Evolutionary conservation across 2,888 invertebrate genomes (phyloP).

Genomic region (Cephalotes varians): DNA sequence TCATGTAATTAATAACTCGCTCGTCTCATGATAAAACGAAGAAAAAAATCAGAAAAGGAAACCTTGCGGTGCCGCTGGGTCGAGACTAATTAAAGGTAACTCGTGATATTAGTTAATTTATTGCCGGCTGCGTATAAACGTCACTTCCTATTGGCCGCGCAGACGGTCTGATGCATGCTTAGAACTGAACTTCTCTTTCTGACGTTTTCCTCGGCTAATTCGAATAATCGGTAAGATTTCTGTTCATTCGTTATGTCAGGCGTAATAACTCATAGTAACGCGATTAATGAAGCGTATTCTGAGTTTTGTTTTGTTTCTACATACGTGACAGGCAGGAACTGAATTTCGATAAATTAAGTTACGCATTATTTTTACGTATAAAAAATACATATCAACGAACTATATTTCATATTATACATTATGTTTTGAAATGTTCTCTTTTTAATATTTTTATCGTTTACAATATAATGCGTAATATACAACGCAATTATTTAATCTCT

Average conservation of each 20-base stretch:
- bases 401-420: background rate
- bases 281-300: constrained; percentile 73
- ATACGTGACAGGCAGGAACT: background rate
- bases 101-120: constrained; percentile 71
- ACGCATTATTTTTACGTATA: constrained; percentile 17
- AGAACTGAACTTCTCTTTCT: constrained; percentile 57
- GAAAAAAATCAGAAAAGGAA: constrained; percentile 52
- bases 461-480: background rate
- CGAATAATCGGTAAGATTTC: constrained; percentile 64
- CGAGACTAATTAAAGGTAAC: constrained; percentile 71
- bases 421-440: background rate
- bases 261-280: constrained; percentile 70
- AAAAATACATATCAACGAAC: background rate
- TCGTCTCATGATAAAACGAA: constrained; percentile 41
- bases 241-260: constrained; percentile 65
- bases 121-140: constrained; percentile 66
- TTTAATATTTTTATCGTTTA: background rate
- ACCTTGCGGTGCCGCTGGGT: constrained; percentile 53
- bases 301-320: constrained; percentile 60
- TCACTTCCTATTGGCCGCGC: constrained; percentile 57
- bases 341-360: constrained; percentile 31
- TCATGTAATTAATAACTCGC: constrained; percentile 57
- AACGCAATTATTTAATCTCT: background rate
- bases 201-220: constrained; percentile 47
- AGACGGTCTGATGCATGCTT: constrained; percentile 50